These are phyloP conservation scores for Macrocentrus cingulum DNA, from an alignment of 1,140 invertebrate species.

Conservation along the genomic window DNA sequence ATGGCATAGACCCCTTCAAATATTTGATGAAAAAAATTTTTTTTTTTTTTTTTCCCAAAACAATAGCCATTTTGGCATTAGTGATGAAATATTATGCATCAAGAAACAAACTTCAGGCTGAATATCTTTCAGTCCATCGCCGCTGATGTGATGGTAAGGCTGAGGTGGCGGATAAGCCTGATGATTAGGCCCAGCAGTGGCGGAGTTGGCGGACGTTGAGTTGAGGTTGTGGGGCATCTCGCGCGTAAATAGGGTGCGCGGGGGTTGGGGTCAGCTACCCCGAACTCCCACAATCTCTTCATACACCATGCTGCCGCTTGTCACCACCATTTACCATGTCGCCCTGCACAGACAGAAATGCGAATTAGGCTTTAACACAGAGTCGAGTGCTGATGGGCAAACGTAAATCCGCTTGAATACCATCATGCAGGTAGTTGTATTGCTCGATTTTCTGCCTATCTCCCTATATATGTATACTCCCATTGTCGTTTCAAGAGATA, in stretches of 20 bases:
- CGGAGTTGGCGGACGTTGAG: conserved; percentile 50
- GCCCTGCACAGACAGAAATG: conserved; percentile 31
- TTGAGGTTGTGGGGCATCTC: conserved; percentile 56
- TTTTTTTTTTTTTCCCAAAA: no score
- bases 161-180: conserved; percentile 57
- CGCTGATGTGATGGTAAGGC: conserved; percentile 50
- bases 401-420: neutral
- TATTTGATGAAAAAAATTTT: no score
- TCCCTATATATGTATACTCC: no score
- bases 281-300: conserved; percentile 56
- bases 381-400: neutral
- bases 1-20: no score
- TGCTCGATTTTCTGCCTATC: no score
- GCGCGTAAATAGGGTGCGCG: conserved; percentile 54
- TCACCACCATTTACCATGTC: conserved; percentile 52
- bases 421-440: neutral
- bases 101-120: conserved; percentile 50
- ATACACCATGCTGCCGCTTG: conserved; percentile 58
- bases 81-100: conserved; percentile 2
- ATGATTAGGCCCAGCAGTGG: conserved; percentile 54
- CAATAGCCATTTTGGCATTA: no score
- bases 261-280: conserved; percentile 61
- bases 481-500: neutral
- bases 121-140: conserved; percentile 47
- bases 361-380: neutral